Conservation (phyloP, 2,888 invertebrate species). For the Corbicula japonica region DNA sequence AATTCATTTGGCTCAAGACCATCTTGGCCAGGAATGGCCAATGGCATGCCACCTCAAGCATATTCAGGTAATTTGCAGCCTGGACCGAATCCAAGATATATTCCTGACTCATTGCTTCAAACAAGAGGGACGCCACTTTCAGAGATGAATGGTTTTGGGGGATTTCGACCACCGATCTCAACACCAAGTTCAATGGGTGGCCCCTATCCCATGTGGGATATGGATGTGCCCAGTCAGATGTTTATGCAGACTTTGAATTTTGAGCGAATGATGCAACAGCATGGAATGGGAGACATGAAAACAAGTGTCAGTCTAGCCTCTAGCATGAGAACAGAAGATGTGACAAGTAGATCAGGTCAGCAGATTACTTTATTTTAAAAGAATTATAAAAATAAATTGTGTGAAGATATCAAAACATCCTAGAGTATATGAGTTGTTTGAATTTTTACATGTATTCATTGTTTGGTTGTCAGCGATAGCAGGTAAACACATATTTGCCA, state of each 20-base stretch:
- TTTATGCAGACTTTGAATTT: constrained; percentile 77
- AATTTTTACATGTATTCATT: no score
- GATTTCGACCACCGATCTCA: constrained; percentile 16
- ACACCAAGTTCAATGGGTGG: constrained; percentile 41
- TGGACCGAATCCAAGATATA: constrained; percentile 8
- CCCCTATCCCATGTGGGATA: constrained; percentile 64
- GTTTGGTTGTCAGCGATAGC: no score
- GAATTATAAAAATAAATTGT: no score
- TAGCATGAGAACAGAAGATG: constrained; percentile 20
- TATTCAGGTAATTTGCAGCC: constrained; percentile 16
- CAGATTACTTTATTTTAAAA: no score
- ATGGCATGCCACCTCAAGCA: constrained; percentile 5
- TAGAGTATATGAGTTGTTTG: no score
- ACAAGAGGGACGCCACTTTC: constrained; percentile 18
- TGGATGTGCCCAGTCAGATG: constrained; percentile 70
- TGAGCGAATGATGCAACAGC: constrained; percentile 64
- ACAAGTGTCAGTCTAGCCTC: constrained; percentile 11
- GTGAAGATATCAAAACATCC: no score
- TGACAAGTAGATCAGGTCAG: constrained; percentile 41
- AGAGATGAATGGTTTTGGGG: constrained; percentile 42
- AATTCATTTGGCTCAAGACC: constrained; percentile 48
- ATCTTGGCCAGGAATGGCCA: constrained; percentile 28
- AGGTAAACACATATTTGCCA: no score
- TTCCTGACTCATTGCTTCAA: constrained; percentile 12
- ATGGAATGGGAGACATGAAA: constrained; percentile 34